Evolutionary conservation across 2,113 vertebrate species (phyloP).

Genomic region (Malurus elegans): DNA sequence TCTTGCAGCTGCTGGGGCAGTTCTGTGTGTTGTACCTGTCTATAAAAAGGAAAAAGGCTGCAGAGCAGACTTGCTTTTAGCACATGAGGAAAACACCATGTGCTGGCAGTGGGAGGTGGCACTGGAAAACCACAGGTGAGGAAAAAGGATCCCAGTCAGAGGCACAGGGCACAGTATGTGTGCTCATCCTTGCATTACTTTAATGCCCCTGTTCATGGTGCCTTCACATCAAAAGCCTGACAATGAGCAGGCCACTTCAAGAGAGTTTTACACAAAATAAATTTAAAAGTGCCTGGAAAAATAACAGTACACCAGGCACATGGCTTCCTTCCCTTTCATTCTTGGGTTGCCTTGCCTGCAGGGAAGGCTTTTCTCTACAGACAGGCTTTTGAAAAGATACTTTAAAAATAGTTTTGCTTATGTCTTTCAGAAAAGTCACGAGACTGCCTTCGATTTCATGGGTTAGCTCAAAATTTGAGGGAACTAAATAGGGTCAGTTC

Average conservation of each 20-base stretch:
- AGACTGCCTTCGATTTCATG: neutral
- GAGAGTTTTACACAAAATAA: neutral
- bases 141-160: neutral
- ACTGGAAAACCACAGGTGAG: neutral
- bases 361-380: neutral
- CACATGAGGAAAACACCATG: rapidly evolving
- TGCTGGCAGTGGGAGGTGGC: neutral
- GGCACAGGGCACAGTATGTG: neutral
- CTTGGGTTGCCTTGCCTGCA: neutral
- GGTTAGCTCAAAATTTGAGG: neutral
- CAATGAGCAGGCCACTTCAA: neutral
- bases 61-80: neutral
- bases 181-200: neutral
- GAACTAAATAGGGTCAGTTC: neutral
- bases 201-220: neutral
- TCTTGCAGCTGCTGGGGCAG: slow-evolving; percentile 80
- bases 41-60: neutral
- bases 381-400: neutral
- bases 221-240: neutral
- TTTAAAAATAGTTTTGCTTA: neutral
- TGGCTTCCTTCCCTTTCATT: neutral
- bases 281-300: neutral
- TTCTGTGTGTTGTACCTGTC: slow-evolving; percentile 81
- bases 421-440: neutral
- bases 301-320: neutral